Conservation (phyloP, 2,113 vertebrate species). For the Carlito syrichta region DNA sequence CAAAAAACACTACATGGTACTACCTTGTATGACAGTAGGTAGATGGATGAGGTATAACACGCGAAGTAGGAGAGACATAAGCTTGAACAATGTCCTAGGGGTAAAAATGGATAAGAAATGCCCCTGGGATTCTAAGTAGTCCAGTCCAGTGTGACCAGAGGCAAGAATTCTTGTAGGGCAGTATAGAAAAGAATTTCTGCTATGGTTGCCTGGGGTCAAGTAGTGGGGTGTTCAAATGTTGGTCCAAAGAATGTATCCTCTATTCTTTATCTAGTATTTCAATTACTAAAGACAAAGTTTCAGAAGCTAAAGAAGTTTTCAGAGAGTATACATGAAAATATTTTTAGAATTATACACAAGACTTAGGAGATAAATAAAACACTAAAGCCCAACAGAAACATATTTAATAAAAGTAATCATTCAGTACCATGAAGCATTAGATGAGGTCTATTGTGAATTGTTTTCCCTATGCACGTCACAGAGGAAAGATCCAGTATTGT, state of each 20-base stretch:
- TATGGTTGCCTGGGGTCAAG: background rate
- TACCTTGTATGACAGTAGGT: background rate
- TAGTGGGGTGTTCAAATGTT: background rate
- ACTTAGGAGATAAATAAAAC: constrained; percentile 31
- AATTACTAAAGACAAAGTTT: constrained; percentile 23
- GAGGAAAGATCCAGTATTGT: constrained; percentile 38
- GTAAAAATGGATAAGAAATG: background rate
- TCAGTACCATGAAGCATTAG: constrained; percentile 28
- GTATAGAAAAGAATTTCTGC: background rate
- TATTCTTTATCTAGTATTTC: constrained; percentile 4
- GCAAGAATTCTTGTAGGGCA: background rate
- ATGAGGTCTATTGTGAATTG: constrained; percentile 46
- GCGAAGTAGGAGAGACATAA: background rate
- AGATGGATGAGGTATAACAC: background rate
- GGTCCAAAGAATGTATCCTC: background rate
- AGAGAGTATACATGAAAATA: constrained; percentile 44
- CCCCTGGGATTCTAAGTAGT: background rate
- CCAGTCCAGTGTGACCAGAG: background rate
- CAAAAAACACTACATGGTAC: background rate
- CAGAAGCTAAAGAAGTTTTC: constrained; percentile 38
- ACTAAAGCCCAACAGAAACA: constrained; percentile 38
- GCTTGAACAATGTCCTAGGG: background rate
- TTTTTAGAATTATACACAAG: constrained; percentile 44
- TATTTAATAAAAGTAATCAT: constrained; percentile 59
- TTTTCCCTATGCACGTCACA: constrained; percentile 28